Conservation (phyloP, 2,113 vertebrate genomes). For the Octodon degus region DNA sequence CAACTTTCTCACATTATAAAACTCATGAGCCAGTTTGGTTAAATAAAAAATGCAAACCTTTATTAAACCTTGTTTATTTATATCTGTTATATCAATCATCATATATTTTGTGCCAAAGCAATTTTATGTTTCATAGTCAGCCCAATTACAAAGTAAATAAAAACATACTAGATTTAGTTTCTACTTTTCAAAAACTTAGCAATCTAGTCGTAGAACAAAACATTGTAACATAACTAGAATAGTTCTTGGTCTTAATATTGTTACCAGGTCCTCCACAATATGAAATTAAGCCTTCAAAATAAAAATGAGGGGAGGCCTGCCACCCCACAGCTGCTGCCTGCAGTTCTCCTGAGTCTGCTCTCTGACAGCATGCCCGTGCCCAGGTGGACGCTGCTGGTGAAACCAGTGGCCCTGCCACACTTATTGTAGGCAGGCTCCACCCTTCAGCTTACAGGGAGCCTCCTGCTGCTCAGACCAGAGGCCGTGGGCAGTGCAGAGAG, state of each 20-base stretch:
- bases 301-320: background rate
- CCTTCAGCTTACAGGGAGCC: background rate
- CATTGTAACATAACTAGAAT: background rate
- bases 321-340: background rate
- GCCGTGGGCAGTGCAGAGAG: background rate
- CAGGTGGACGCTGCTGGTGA: background rate
- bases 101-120: background rate
- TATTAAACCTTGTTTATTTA: background rate
- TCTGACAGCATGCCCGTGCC: background rate
- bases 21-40: background rate
- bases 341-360: background rate
- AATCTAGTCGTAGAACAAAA: background rate
- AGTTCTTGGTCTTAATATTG: background rate
- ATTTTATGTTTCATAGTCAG: background rate
- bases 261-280: background rate
- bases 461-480: background rate
- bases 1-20: background rate
- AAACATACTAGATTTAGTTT: background rate
- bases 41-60: background rate
- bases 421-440: accelerated
- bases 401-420: background rate
- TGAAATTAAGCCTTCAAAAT: conserved; percentile 21
- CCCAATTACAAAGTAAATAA: background rate
- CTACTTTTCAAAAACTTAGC: background rate
- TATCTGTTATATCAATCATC: background rate